A percentile compares a stretch with the other conserved stretches of the same genome.
phyloP scores from a whole-genome alignment of 2,797 vertebrate species.

The Moxostoma hubbsi region DNA sequence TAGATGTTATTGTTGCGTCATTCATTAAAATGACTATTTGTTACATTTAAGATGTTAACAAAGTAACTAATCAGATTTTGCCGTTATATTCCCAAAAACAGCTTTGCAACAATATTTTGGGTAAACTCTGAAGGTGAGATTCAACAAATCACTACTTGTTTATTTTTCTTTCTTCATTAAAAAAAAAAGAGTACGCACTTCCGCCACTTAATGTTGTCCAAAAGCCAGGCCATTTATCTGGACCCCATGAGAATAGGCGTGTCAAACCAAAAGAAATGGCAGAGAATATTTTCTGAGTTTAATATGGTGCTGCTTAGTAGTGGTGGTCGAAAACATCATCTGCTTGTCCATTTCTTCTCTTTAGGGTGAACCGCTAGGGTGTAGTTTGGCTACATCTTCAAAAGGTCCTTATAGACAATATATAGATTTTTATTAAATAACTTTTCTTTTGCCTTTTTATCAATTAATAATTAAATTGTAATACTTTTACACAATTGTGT shows the following conservation, averaged over 20 bases:
- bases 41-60: no score
- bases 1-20: neutral
- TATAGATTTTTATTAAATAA: neutral
- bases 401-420: neutral
- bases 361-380: conserved; percentile 32
- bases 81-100: no score
- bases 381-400: conserved; percentile 8
- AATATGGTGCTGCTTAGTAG: conserved; percentile 61
- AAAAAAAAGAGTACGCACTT: conserved; percentile 65
- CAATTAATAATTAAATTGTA: neutral
- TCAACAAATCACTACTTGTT: no score
- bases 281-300: conserved; percentile 68
- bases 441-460: neutral
- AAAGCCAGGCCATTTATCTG: conserved; percentile 72
- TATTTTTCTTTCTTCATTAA: conserved; percentile 52
- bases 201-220: conserved; percentile 73
- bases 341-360: conserved; percentile 27
- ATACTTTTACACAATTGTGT: neutral
- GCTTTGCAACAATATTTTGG: no score
- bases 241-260: conserved; percentile 80
- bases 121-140: no score
- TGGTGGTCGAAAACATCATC: conserved; percentile 22
- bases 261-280: conserved; percentile 72
- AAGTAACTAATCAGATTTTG: no score
- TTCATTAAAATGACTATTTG: no score